A percentile compares a stretch with the other conserved stretches of the same genome.
Evolutionary conservation across 2,797 vertebrate species (phyloP).

Genomic region (Pterois miles): DNA sequence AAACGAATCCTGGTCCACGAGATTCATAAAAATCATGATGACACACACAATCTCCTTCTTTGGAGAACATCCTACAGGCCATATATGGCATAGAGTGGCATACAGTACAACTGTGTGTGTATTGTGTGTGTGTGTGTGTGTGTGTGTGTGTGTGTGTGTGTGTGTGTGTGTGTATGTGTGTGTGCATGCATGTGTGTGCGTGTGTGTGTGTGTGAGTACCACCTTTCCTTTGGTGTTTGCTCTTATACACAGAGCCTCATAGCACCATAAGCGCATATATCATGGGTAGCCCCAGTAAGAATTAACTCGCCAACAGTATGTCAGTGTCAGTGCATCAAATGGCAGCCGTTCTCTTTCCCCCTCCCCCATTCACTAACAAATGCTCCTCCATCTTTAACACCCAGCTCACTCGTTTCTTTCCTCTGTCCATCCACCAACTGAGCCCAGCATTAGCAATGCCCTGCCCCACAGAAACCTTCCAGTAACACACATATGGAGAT

Average conservation of each 20-base stretch:
- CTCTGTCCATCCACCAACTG: conserved; percentile 48
- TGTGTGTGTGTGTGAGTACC: neutral
- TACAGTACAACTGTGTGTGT: neutral
- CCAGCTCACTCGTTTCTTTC: conserved; percentile 33
- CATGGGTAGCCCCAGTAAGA: neutral
- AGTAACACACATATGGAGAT: neutral
- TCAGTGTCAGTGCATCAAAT: conserved; percentile 15
- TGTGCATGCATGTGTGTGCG: no score
- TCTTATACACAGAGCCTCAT: neutral
- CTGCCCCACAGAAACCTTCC: conserved; percentile 56
- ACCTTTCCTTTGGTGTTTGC: conserved; percentile 7
- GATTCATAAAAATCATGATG: conserved; percentile 8
- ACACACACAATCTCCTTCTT: neutral
- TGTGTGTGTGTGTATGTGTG: neutral
- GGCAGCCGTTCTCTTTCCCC: conserved; percentile 26
- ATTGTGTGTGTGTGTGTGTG: neutral
- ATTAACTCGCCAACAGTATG: neutral
- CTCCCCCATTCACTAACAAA: conserved; percentile 30
- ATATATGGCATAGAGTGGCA: conserved; percentile 17
- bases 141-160: neutral
- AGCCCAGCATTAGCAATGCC: conserved; percentile 64
- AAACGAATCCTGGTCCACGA: neutral
- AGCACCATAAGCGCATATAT: neutral
- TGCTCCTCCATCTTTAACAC: conserved; percentile 40
- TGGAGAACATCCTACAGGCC: conserved; percentile 21